A percentile compares a stretch with the other conserved stretches of the same genome.
phyloP scores from a whole-genome alignment of 2,113 vertebrate species.

The Perca schrenkii region DNA sequence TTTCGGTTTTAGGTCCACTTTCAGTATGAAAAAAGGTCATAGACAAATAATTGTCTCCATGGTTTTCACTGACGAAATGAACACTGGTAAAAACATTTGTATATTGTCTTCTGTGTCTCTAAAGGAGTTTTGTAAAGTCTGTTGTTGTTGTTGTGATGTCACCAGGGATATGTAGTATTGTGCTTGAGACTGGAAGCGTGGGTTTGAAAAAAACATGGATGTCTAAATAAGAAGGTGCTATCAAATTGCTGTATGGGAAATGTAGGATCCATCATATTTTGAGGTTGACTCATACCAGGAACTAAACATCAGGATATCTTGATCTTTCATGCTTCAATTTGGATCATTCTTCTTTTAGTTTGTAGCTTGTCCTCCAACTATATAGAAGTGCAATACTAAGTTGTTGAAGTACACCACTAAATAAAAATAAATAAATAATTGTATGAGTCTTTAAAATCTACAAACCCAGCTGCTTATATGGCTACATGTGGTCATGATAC shows the following conservation, averaged over 20 bases:
- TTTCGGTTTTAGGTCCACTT: too few species aligned
- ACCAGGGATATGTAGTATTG: neutral
- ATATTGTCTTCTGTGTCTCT: too few species aligned
- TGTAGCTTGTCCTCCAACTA: neutral
- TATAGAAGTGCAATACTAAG: neutral
- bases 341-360: neutral
- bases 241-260: neutral
- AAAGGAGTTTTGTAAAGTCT: neutral
- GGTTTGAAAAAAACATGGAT: neutral
- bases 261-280: neutral
- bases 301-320: neutral
- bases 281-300: neutral
- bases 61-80: too few species aligned
- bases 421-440: neutral
- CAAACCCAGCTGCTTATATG: neutral
- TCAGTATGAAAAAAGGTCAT: too few species aligned
- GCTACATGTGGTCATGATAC: neutral
- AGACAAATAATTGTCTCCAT: too few species aligned
- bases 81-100: too few species aligned
- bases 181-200: neutral
- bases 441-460: neutral
- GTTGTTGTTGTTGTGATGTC: neutral
- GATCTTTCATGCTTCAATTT: neutral
- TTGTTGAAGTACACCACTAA: neutral
- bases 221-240: neutral